Conservation (phyloP, 2,888 invertebrate genomes). For the Luffia ferchaultella region DNA sequence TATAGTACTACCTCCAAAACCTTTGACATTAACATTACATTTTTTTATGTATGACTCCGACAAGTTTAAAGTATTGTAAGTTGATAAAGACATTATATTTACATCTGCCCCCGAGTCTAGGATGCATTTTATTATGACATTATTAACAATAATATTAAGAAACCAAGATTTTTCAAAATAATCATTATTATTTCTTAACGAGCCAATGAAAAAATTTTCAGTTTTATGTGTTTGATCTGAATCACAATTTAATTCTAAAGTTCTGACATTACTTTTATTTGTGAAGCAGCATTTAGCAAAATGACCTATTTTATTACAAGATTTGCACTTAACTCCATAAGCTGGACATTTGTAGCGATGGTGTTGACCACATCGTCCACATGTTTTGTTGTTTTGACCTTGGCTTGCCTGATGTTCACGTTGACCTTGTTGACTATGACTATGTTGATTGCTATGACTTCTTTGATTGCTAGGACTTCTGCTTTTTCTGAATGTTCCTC, state of each 20-base stretch:
- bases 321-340: background rate
- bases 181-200: background rate
- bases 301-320: slow-evolving; percentile 4
- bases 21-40: background rate
- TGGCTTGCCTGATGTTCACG: no score
- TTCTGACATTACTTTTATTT: background rate
- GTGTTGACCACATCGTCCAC: slow-evolving; percentile 2
- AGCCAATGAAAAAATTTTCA: background rate
- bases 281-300: background rate
- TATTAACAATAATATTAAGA: background rate
- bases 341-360: slow-evolving; percentile 4
- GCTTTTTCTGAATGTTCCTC: no score
- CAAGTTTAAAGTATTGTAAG: background rate
- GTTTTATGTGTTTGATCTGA: background rate
- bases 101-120: slow-evolving; percentile 1
- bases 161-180: background rate
- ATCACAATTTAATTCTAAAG: background rate
- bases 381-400: background rate
- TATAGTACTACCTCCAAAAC: background rate
- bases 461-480: no score
- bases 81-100: slow-evolving; percentile 1
- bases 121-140: background rate
- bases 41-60: background rate
- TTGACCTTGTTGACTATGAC: no score
- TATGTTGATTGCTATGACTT: no score